Evolutionary conservation across 2,113 vertebrate genomes (phyloP), one percentile per base, ranked within the genome.

Genomic region (Rhinolophus ferrumequinum): DNA sequence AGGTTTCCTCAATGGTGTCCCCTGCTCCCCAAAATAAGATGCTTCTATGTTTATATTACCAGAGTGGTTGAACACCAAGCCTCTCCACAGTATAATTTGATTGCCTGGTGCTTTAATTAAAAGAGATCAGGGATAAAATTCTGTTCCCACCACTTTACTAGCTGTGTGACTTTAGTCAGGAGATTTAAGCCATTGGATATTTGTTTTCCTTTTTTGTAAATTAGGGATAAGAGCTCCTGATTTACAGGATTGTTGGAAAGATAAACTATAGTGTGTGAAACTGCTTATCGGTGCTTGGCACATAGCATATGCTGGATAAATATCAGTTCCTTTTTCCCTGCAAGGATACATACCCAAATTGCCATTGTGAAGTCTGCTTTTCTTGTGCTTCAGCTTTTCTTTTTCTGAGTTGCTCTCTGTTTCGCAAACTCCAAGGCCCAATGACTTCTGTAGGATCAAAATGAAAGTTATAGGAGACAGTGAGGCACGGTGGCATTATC

Each of bases 321-420:
- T 54, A 28, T 1, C 47, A 91, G 76, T 7, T 1, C 50, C 44
- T 28, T 19, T 26, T 56, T 30, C 33, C 56, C 41, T 30, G n/a
- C 30, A 82, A 87, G 69, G 19, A 93, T 77, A 94, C 98, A 98
- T 99, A 99, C 99, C 99, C 98, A 76, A 98, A 97, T 98, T 99
- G 96, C 99, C 99, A 99, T 97, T 99, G 99, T 93, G 98, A 90
- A 72, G 98, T 99, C 13, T 99, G 98, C 98, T 99, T 99, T 88
- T 99, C 99, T 81, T 99, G 98, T 1, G 98, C 99, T 98, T 99
- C 99, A 0, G 98, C 99, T 97, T 98, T 99, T 97, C 99, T 99
- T 97, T 99, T 99, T 90, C 97, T 99, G 91, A 99, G 99, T 85
- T 99, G 96, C 38, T 99, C 98, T 95, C 99, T 99, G 97, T 99